These are phyloP conservation scores for Desoria tigrina DNA, from an alignment of 2,888 invertebrate genomes.

Conservation along the genomic window DNA sequence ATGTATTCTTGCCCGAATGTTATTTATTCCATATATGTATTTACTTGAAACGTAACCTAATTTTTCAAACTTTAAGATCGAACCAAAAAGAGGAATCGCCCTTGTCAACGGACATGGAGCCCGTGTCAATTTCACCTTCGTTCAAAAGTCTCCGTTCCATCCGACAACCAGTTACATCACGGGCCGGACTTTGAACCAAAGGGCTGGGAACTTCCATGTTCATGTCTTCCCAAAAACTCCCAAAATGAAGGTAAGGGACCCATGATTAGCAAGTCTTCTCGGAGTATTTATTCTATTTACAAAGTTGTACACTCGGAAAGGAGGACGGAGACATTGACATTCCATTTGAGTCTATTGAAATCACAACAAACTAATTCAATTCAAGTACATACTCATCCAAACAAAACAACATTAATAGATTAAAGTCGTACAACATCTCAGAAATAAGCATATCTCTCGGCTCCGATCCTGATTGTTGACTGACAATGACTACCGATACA, in stretches of 20 bases:
- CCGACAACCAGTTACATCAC: slow-evolving; percentile 75
- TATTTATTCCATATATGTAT: no score
- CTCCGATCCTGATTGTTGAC: neutral
- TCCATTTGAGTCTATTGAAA: neutral
- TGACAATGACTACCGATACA: neutral
- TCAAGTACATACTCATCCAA: neutral
- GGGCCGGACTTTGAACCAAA: slow-evolving; percentile 55
- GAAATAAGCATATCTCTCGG: no score
- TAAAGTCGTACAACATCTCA: no score
- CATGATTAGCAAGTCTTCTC: no score
- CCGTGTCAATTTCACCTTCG: slow-evolving; percentile 74
- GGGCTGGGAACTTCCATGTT: slow-evolving; percentile 58
- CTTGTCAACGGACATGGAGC: slow-evolving; percentile 64
- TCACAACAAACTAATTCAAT: neutral
- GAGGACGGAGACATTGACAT: no score
- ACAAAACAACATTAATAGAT: no score
- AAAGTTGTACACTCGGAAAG: neutral
- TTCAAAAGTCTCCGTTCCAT: slow-evolving; percentile 79
- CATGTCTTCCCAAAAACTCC: slow-evolving; percentile 58
- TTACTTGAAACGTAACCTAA: neutral
- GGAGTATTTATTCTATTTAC: neutral
- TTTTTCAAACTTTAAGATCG: slow-evolving; percentile 35
- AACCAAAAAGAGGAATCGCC: slow-evolving; percentile 48
- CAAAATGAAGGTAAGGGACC: slow-evolving; percentile 46
- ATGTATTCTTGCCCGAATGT: neutral